Conservation (phyloP, 2,888 invertebrate species). For the Calameuta idolon region DNA sequence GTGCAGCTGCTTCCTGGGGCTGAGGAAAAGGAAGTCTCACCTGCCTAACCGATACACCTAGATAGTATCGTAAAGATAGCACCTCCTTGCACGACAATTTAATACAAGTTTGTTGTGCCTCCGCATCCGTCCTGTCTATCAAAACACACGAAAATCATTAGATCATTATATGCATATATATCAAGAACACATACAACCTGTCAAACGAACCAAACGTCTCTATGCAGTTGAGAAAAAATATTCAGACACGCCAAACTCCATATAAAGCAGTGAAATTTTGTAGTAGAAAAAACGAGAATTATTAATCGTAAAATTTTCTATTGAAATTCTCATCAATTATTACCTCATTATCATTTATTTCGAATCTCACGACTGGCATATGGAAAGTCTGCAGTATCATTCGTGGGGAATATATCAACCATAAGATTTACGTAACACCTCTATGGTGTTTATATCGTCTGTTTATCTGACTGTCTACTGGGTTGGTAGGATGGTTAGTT, state of each 20-base stretch:
- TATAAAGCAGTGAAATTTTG: background rate
- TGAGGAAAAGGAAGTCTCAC: constrained; percentile 48
- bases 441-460: background rate
- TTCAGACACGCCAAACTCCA: constrained; percentile 17
- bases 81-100: constrained; percentile 23
- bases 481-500: background rate
- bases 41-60: constrained; percentile 50
- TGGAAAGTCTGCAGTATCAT: background rate
- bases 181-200: background rate
- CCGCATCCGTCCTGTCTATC: background rate
- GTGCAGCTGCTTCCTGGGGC: constrained; percentile 48
- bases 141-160: background rate
- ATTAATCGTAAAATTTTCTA: background rate
- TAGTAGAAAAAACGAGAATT: background rate
- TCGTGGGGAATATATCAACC: background rate
- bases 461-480: background rate
- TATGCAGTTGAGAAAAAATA: background rate
- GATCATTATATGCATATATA: background rate
- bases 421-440: constrained; percentile 9
- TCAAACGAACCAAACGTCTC: background rate
- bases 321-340: background rate
- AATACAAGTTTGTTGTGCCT: constrained; percentile 15
- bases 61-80: constrained; percentile 50
- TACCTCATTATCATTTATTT: background rate
- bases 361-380: background rate